Percentiles rank a stretch among this genome's conserved stretches.
Conservation (phyloP, 92 coral and sea anemone genomes). For the Palythoa caribaeorum region DNA sequence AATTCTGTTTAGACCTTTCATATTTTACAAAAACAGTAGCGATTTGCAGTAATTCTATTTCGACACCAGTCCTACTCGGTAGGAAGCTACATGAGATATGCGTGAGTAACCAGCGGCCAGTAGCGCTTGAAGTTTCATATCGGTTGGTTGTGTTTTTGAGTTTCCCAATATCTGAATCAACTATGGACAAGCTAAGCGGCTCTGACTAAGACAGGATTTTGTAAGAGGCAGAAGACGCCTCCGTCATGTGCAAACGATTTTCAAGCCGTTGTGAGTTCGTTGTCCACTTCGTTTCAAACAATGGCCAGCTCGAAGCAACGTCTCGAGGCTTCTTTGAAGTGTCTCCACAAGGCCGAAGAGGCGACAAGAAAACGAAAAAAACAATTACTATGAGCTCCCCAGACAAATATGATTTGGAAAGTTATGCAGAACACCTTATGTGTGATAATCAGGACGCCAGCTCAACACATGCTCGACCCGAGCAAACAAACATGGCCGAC, state of each 20-base stretch:
- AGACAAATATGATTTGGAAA: not conserved
- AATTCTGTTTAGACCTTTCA: too few relatives aligned
- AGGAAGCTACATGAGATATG: too few relatives aligned
- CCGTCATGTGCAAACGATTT: not conserved
- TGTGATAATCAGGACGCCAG: conserved; percentile 17
- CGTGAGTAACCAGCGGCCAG: not conserved
- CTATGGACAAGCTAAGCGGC: too few relatives aligned
- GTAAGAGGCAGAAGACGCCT: too few relatives aligned
- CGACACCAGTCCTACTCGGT: too few relatives aligned
- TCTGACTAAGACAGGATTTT: too few relatives aligned
- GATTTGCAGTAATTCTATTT: too few relatives aligned
- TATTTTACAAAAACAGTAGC: too few relatives aligned
- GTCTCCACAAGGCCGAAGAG: not conserved
- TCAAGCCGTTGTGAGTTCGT: conserved; percentile 5
- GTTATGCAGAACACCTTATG: conserved; percentile 16
- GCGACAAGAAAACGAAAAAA: conserved; percentile 13
- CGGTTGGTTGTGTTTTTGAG: too few relatives aligned
- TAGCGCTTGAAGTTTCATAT: not conserved
- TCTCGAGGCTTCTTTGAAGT: conserved; percentile 11
- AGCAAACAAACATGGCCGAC: conserved; percentile 33
- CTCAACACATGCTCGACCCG: conserved; percentile 25
- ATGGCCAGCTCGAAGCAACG: conserved; percentile 32
- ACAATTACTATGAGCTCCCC: not conserved
- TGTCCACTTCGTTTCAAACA: conserved; percentile 13
- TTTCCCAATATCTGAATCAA: too few relatives aligned